Evolutionary conservation across 2,797 vertebrate genomes (phyloP).

Genomic region (Rhadinocentrus ornatus): DNA sequence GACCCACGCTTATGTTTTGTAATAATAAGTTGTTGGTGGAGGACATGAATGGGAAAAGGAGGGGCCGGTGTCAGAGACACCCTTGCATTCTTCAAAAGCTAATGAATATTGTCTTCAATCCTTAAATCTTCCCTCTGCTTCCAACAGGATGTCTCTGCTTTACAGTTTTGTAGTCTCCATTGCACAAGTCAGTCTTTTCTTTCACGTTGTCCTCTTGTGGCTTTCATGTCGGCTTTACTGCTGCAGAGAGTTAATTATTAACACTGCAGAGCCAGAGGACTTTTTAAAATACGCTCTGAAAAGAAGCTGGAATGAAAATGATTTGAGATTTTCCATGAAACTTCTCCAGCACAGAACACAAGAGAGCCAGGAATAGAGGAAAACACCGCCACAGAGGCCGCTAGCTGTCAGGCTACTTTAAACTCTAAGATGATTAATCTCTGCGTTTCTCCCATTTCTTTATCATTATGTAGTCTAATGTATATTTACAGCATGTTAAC

Average conservation of each 20-base stretch:
- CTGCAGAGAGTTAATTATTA: slow-evolving; percentile 17
- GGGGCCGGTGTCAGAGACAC: slow-evolving; percentile 38
- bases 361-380: slow-evolving; percentile 24
- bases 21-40: slow-evolving; percentile 16
- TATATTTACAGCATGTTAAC: neutral
- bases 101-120: slow-evolving; percentile 57
- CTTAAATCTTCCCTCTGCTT: slow-evolving; percentile 18
- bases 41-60: slow-evolving; percentile 12
- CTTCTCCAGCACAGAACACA: neutral
- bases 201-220: slow-evolving; percentile 11
- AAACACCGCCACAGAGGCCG: slow-evolving; percentile 6
- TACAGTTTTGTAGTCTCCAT: neutral
- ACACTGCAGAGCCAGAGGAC: slow-evolving; percentile 24
- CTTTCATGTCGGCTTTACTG: slow-evolving; percentile 10
- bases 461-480: neutral
- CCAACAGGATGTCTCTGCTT: slow-evolving; percentile 15
- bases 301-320: slow-evolving; percentile 21
- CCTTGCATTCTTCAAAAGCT: slow-evolving; percentile 45
- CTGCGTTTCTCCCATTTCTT: neutral
- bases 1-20: slow-evolving; percentile 3
- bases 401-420: slow-evolving; percentile 21
- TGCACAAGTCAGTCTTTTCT: neutral
- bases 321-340: slow-evolving; percentile 39
- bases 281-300: slow-evolving; percentile 26
- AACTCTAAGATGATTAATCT: slow-evolving; percentile 20